Evolutionary conservation across 2,797 vertebrate species (phyloP).

Genomic region (Hydrolagus colliei): DNA sequence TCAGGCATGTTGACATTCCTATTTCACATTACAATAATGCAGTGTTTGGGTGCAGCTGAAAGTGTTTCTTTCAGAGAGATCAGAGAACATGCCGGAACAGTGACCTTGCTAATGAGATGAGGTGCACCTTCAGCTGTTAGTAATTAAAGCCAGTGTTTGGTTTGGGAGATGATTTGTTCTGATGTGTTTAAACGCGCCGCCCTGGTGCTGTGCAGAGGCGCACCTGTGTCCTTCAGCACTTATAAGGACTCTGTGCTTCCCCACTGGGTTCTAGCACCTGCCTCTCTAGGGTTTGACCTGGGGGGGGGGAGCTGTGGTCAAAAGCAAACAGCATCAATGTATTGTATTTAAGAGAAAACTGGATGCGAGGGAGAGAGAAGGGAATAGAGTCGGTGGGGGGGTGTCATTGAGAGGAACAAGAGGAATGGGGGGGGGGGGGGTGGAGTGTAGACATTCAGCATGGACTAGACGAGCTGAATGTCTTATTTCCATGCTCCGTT

Average conservation of each 20-base stretch:
- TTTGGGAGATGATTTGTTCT: conserved; percentile 29
- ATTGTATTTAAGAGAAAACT: no score
- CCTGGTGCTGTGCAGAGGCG: not conserved
- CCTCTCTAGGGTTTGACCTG: not conserved
- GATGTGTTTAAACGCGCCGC: conserved; percentile 7
- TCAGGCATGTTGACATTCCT: conserved; percentile 16
- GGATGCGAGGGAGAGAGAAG: no score
- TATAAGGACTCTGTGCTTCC: not conserved
- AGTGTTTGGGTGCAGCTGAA: conserved; percentile 30
- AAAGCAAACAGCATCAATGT: no score
- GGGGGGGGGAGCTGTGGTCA: no score
- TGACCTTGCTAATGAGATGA: conserved; percentile 32
- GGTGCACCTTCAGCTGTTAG: conserved; percentile 31
- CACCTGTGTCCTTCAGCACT: conserved; percentile 21
- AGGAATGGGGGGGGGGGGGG: no score
- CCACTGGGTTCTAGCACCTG: conserved; percentile 20
- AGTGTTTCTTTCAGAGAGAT: conserved; percentile 28
- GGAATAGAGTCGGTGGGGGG: no score
- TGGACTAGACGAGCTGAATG: no score
- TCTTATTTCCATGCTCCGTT: no score
- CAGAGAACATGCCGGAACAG: conserved; percentile 7
- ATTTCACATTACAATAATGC: conserved; percentile 27
- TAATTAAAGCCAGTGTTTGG: conserved; percentile 26
- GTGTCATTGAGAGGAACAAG: no score
- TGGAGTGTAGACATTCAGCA: no score